Conservation (phyloP, 2,888 invertebrate species). For the Philaethria dido region DNA sequence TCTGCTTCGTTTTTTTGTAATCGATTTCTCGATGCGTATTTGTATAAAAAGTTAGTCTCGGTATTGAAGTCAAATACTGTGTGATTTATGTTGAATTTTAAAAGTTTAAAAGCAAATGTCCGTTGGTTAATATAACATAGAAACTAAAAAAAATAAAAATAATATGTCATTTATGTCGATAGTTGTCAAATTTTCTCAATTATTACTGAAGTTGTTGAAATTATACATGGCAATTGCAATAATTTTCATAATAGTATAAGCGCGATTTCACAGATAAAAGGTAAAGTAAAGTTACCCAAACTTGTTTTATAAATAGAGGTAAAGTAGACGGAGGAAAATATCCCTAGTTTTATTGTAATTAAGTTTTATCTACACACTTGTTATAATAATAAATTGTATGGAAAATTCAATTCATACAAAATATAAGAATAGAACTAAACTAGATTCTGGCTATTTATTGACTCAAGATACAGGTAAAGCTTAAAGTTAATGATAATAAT, state of each 20-base stretch:
- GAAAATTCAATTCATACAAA: too few relatives aligned
- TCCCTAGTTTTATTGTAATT: background rate
- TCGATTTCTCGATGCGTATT: slow-evolving; percentile 36
- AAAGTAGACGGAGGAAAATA: background rate
- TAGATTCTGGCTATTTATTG: too few relatives aligned
- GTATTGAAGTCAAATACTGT: slow-evolving; percentile 20
- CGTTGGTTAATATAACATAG: background rate
- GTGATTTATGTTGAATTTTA: background rate
- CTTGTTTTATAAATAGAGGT: too few relatives aligned
- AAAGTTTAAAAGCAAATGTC: background rate
- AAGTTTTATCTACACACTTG: too few relatives aligned
- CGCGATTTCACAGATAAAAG: too few relatives aligned
- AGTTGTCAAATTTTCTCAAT: slow-evolving; percentile 7
- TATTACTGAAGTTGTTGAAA: background rate
- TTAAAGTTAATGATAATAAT: too few relatives aligned
- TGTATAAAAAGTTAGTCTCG: slow-evolving; percentile 27
- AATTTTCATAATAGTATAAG: background rate
- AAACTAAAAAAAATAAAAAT: slow-evolving; percentile 2
- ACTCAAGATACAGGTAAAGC: too few relatives aligned
- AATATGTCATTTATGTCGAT: background rate
- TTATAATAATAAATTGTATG: too few relatives aligned
- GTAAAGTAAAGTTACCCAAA: too few relatives aligned
- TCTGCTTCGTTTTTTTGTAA: slow-evolving; percentile 26
- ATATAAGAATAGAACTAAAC: too few relatives aligned
- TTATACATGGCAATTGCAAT: background rate